Evolutionary conservation across 1,140 invertebrate species (phyloP).

Genomic region (Zaprionus inermis): DNA sequence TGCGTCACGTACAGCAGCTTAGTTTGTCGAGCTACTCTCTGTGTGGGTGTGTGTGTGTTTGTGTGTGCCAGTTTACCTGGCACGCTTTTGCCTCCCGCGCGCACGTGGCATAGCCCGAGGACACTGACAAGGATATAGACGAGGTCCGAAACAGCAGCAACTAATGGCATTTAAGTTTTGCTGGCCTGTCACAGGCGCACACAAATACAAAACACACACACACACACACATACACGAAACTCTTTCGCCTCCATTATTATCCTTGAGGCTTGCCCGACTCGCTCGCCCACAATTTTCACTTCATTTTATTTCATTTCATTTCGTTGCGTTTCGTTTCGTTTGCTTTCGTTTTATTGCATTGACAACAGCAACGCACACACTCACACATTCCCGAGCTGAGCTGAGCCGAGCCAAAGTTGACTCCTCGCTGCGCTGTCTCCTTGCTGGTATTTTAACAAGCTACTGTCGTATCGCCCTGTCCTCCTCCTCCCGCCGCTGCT

Average conservation of each 20-base stretch:
- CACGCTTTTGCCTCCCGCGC: constrained; percentile 60
- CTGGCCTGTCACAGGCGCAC: constrained; percentile 37
- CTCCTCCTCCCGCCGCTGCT: constrained; percentile 41
- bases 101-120: not conserved
- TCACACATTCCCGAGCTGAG: constrained; percentile 15
- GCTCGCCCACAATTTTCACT: constrained; percentile 59
- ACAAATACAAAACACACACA: constrained; percentile 22
- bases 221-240: constrained; percentile 28
- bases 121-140: constrained; percentile 36
- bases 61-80: constrained; percentile 70
- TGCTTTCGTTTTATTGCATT: constrained; percentile 71
- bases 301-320: constrained; percentile 68
- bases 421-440: constrained; percentile 29
- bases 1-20: constrained; percentile 71
- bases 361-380: constrained; percentile 49
- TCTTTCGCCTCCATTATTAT: constrained; percentile 66
- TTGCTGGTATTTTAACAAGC: constrained; percentile 80
- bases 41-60: constrained; percentile 1
- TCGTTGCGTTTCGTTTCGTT: constrained; percentile 18
- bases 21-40: constrained; percentile 37
- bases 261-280: constrained; percentile 45
- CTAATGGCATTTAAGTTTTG: constrained; percentile 81
- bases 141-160: constrained; percentile 58
- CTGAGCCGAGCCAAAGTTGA: constrained; percentile 17
- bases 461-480: constrained; percentile 71